Evolutionary conservation across 2,888 invertebrate genomes (phyloP).

Genomic region (Belgica antarctica): DNA sequence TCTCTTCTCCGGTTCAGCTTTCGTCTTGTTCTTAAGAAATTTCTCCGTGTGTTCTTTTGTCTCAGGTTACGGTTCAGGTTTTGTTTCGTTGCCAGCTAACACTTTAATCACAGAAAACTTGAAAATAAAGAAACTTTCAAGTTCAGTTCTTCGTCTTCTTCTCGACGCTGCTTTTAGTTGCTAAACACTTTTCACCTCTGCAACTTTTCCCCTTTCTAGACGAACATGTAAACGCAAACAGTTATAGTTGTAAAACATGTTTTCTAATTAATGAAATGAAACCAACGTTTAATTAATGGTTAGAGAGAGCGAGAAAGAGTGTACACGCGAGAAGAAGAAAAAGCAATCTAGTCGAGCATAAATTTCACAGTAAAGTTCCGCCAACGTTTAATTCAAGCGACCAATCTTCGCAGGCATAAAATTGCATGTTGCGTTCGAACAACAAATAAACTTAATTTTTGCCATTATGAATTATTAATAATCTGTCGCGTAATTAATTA

Average conservation of each 20-base stretch:
- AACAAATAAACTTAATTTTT: constrained; percentile 3
- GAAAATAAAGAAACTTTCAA: constrained; percentile 15
- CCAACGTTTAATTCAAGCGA: constrained; percentile 17
- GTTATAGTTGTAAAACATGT: constrained; percentile 39
- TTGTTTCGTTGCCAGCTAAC: too few species aligned
- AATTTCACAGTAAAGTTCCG: constrained; percentile 27
- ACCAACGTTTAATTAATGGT: constrained; percentile 39
- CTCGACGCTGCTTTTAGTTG: too few species aligned
- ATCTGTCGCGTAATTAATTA: constrained; percentile 39
- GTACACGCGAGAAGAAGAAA: too few species aligned
- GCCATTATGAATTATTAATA: constrained; percentile 33
- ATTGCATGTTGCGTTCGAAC: constrained; percentile 8
- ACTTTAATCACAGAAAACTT: too few species aligned
- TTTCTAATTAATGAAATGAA: constrained; percentile 44
- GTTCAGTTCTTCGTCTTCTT: constrained; percentile 11
- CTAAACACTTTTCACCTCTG: constrained; percentile 19
- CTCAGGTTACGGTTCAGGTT: not conserved
- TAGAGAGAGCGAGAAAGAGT: too few species aligned
- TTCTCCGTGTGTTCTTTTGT: constrained; percentile 13
- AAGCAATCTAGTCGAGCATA: constrained; percentile 34
- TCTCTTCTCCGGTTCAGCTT: not conserved
- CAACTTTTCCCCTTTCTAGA: constrained; percentile 16
- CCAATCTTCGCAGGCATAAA: not conserved
- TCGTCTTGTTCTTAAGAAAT: constrained; percentile 12
- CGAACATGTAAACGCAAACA: constrained; percentile 15